Evolutionary conservation across 1,140 invertebrate species (phyloP).

Genomic region (Bombus polaris): DNA sequence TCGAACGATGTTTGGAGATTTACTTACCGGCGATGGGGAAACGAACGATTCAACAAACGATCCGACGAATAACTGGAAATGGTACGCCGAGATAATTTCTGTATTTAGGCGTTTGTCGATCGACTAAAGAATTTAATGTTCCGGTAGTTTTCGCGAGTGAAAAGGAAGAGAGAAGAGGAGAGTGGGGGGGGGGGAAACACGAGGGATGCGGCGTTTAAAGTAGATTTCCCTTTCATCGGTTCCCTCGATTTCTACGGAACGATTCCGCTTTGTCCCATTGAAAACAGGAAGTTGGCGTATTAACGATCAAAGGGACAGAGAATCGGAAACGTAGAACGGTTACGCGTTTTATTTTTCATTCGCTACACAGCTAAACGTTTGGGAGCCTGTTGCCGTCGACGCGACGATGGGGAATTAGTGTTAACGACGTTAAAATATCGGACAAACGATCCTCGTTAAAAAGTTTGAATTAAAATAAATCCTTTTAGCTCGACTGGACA

Average conservation of each 20-base stretch:
- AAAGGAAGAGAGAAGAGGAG: too few relatives aligned
- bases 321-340: constrained; percentile 17
- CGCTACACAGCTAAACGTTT: neutral
- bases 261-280: constrained; percentile 25
- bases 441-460: constrained; percentile 76
- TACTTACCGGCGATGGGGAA: neutral
- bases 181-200: too few relatives aligned
- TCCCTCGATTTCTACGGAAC: neutral
- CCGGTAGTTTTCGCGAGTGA: neutral
- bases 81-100: neutral
- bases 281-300: constrained; percentile 42
- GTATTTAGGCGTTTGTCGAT: neutral
- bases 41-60: neutral
- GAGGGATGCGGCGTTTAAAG: constrained; percentile 1
- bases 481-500: constrained; percentile 63
- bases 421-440: constrained; percentile 75
- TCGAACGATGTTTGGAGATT: constrained; percentile 20
- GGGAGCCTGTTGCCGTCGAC: neutral
- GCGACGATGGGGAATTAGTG: constrained; percentile 16
- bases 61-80: neutral
- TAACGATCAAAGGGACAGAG: constrained; percentile 26
- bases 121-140: constrained; percentile 3
- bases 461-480: constrained; percentile 79
- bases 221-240: constrained; percentile 28
- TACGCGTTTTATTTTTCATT: constrained; percentile 4